These are phyloP conservation scores for Apodemus agrarius DNA, from an alignment of 2,797 vertebrate species.

Conservation along the genomic window DNA sequence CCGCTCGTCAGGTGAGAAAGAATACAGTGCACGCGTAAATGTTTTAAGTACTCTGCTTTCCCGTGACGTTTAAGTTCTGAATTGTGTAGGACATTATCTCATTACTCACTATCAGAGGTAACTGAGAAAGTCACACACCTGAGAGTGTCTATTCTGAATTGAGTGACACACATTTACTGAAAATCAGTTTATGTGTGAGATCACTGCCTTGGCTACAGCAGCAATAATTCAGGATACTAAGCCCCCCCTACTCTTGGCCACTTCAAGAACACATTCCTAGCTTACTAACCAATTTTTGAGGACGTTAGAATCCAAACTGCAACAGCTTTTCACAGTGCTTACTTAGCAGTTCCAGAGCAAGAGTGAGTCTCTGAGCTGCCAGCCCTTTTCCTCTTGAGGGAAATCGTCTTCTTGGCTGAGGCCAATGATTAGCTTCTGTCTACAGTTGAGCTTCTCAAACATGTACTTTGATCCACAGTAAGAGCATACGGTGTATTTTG, in stretches of 20 bases:
- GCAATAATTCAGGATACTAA: background rate
- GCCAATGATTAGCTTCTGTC: background rate
- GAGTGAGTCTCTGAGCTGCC: background rate
- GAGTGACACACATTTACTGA: background rate
- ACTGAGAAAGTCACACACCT: background rate
- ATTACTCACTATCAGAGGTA: background rate
- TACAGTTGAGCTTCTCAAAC: background rate
- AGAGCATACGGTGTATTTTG: background rate
- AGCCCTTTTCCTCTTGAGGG: background rate
- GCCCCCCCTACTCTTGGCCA: background rate
- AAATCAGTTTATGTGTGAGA: background rate
- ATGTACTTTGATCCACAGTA: background rate
- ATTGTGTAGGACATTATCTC: background rate
- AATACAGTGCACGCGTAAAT: background rate
- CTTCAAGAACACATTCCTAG: background rate
- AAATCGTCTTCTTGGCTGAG: background rate
- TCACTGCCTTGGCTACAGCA: background rate
- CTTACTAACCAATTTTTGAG: background rate
- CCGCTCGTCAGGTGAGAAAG: constrained; percentile 92
- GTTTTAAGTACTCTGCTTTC: background rate
- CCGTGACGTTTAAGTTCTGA: background rate
- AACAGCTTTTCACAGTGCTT: background rate
- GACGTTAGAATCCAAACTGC: background rate
- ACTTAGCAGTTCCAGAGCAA: background rate
- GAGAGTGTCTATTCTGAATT: background rate